Conservation (phyloP, 2,113 vertebrate genomes). For the Erinaceus europaeus region DNA sequence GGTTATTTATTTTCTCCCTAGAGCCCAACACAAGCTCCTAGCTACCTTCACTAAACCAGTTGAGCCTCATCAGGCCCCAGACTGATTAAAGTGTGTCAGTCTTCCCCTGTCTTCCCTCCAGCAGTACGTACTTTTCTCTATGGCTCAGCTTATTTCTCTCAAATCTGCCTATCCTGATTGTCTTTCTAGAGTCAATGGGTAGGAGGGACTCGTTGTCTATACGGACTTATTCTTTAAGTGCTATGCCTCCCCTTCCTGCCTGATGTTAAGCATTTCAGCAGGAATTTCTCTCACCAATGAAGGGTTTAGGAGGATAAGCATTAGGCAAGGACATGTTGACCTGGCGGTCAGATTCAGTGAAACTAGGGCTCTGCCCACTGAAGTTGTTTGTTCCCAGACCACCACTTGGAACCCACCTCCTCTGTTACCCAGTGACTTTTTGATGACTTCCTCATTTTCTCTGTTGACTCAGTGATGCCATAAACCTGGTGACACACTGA, state of each 20-base stretch:
- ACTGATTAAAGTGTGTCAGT: too few relatives aligned
- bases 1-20: background rate
- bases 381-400: too few relatives aligned
- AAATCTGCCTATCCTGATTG: too few relatives aligned
- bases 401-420: too few relatives aligned
- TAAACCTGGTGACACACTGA: background rate
- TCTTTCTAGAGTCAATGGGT: background rate
- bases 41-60: too few relatives aligned
- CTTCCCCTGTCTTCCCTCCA: background rate
- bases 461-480: conserved; percentile 35
- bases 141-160: background rate
- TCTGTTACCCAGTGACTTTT: conserved; percentile 18
- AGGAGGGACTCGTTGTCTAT: background rate
- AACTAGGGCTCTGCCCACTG: too few relatives aligned
- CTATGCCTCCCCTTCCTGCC: too few relatives aligned
- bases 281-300: too few relatives aligned
- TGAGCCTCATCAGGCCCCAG: too few relatives aligned
- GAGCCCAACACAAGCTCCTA: fast-evolving
- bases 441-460: background rate
- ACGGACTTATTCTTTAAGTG: background rate
- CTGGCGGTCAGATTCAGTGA: too few relatives aligned
- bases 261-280: background rate
- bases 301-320: too few relatives aligned
- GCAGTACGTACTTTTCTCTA: background rate
- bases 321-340: too few relatives aligned